Percentiles rank a stretch among this genome's conserved stretches.
Conservation (phyloP, 2,797 vertebrate species). For the Spheniscus humboldti region DNA sequence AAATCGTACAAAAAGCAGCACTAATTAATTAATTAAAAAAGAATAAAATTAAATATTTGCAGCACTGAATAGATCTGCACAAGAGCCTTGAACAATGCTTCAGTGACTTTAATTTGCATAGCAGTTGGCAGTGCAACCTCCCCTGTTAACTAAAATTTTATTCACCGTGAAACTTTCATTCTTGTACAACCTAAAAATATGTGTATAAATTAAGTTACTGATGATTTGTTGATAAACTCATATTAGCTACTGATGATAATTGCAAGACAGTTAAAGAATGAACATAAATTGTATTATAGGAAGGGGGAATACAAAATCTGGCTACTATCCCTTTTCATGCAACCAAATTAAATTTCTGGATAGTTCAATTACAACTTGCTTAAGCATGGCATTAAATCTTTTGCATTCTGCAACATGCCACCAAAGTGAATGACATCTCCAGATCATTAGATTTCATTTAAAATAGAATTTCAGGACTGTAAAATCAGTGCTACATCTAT, state of each 20-base stretch:
- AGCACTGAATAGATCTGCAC: not conserved
- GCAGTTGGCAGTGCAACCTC: not conserved
- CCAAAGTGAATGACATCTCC: not conserved
- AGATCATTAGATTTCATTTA: not conserved
- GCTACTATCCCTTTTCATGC: not conserved
- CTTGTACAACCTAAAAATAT: not conserved
- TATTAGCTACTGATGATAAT: not conserved
- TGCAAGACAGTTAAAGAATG: not conserved
- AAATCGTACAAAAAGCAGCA: not conserved
- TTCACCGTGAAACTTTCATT: conserved; percentile 1
- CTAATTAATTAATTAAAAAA: not conserved
- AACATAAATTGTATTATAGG: not conserved
- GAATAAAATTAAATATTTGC: not conserved
- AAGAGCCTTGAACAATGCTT: not conserved
- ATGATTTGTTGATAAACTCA: not conserved
- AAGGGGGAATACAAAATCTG: not conserved
- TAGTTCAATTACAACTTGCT: not conserved
- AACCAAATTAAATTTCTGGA: not conserved
- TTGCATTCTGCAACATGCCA: not conserved
- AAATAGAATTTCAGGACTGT: not conserved
- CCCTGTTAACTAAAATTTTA: not conserved
- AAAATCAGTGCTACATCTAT: not conserved
- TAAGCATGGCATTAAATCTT: not conserved
- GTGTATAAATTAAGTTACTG: not conserved
- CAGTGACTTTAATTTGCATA: not conserved